These are phyloP conservation scores for Dioctria linearis DNA, from an alignment of 2,888 invertebrate species.

Conservation along the genomic window DNA sequence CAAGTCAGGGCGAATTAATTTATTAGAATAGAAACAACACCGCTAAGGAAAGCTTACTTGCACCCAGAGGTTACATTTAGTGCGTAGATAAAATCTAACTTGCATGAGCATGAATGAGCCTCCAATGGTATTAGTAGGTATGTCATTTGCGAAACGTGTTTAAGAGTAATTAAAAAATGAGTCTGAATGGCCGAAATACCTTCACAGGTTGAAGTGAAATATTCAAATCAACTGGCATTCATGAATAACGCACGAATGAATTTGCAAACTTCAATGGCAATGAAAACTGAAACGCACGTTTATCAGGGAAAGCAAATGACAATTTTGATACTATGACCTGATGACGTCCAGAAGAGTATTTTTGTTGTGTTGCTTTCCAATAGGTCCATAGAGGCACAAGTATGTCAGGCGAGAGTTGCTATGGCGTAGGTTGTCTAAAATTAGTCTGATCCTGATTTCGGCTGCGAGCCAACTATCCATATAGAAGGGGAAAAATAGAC, in stretches of 20 bases:
- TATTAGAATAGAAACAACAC: neutral
- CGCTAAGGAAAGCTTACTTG: neutral
- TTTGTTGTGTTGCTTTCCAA: too few species aligned
- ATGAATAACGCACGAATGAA: neutral
- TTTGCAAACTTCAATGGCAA: neutral
- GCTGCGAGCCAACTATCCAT: too few species aligned
- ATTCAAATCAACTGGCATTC: neutral
- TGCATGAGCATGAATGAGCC: slow-evolving; percentile 9
- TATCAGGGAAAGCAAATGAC: neutral
- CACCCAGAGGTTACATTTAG: slow-evolving; percentile 11
- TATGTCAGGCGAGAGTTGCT: too few species aligned
- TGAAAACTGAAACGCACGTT: neutral
- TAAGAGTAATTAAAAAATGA: slow-evolving; percentile 12
- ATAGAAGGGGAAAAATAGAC: too few species aligned
- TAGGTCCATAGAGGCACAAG: too few species aligned
- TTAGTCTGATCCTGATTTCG: too few species aligned
- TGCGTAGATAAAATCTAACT: slow-evolving; percentile 22
- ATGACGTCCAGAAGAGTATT: neutral
- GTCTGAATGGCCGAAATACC: slow-evolving; percentile 5
- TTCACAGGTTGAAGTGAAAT: neutral
- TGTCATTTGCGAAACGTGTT: slow-evolving; percentile 10
- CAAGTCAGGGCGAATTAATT: neutral
- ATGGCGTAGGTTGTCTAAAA: too few species aligned
- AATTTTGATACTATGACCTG: neutral
- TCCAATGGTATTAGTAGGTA: neutral